phyloP scores from a whole-genome alignment of 2,888 invertebrate genomes.

The Notocelia uddmanniana region DNA sequence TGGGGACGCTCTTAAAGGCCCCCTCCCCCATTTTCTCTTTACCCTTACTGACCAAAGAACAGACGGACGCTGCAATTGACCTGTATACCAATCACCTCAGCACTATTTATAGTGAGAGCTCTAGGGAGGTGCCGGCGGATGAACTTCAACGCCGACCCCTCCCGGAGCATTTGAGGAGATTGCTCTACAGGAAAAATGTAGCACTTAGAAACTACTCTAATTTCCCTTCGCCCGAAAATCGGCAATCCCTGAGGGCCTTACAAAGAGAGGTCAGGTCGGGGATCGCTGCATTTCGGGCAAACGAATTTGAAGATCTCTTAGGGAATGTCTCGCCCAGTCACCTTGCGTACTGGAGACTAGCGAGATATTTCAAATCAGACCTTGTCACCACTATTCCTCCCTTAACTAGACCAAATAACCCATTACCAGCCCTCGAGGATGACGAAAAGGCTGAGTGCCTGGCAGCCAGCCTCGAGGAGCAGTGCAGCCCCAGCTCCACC shows the following conservation, averaged over 20 bases:
- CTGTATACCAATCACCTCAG: not conserved
- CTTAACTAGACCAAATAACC: not conserved
- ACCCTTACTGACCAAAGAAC: not conserved
- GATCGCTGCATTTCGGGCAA: not conserved
- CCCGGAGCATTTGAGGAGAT: not conserved
- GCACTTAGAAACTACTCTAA: not conserved
- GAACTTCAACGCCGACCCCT: not conserved
- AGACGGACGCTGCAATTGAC: not conserved
- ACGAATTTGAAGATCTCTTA: not conserved
- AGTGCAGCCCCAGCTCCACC: not conserved
- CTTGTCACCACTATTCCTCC: not conserved
- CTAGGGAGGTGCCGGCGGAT: not conserved
- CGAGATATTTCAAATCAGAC: conserved; percentile 16
- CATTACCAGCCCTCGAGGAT: not conserved
- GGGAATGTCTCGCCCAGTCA: conserved; percentile 18
- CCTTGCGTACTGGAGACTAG: conserved; percentile 22
- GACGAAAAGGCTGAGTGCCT: conserved; percentile 22
- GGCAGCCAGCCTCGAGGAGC: not conserved
- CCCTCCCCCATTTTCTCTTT: too few relatives aligned
- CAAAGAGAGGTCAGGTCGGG: not conserved
- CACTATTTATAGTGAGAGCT: not conserved
- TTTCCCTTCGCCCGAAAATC: conserved; percentile 1
- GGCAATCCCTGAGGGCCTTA: not conserved
- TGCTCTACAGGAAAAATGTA: not conserved
- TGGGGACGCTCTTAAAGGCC: not conserved